Base-by-base conservation (phyloP, 1,140 invertebrate genomes). In the Palaemon carinicauda region DNA sequence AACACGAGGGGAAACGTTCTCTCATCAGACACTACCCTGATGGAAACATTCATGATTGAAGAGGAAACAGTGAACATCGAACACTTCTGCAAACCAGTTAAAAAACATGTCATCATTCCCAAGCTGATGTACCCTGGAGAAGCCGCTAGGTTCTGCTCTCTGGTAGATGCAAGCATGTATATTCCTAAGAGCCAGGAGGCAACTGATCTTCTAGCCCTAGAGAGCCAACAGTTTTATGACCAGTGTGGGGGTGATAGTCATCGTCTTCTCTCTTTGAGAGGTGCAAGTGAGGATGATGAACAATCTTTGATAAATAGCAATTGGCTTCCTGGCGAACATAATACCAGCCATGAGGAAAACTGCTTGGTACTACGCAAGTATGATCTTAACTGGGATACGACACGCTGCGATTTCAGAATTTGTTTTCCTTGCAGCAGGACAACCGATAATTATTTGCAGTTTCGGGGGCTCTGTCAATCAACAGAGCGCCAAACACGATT, bases 371-470 rank as follows among this genome's bases (percentile, higher is more conserved):
- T 75, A 53, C 12, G 73, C 9, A 77, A 75, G 24, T 56, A 33
- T 19, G 53, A 65, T 29, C 51, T 24, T 1, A 21, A 33, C 9
- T 83, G 82, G 82, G 51, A 27, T 29, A 71, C 75, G n/a, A 53
- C 33, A 3, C 24, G 19, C 21, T 83, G 82, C 29, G 17, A 27
- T 9, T 29, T 77, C 14, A 17, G 56, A 29, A 51, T 54, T 9
- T 83, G 82, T 41, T 83, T 83, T 21, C 21, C 69, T 3, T 83
- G 82, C 52, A n/a, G 24, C 17, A 83, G 82, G 10, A 54, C 73
- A 0, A 24, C 54, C 52, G 41, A 5, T 15, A 52, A 83, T 31
- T 83, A 21, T 19, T 52, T 83, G 10, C 50, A 54, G 50, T 31
- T 83, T 15, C 82, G 82, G 14, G 82, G 82, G 3, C 12, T 83